Conservation (phyloP, 2,797 vertebrate genomes). For the Trachops cirrhosus region DNA sequence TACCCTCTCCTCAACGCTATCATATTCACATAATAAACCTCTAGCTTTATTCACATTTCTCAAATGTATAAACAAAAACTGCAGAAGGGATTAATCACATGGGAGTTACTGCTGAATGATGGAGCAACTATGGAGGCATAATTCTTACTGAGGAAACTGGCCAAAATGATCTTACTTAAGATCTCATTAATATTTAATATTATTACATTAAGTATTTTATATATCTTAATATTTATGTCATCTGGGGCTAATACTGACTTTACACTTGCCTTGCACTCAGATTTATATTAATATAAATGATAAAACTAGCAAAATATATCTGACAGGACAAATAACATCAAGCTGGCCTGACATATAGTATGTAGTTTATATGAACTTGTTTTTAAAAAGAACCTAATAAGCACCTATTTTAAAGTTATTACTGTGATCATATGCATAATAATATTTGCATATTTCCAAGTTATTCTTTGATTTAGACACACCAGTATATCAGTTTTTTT, state of each 20-base stretch:
- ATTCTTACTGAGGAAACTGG: not conserved
- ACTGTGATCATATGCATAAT: not conserved
- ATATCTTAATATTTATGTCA: not conserved
- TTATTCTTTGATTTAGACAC: not conserved
- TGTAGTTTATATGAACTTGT: not conserved
- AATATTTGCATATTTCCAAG: not conserved
- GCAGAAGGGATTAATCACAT: not conserved
- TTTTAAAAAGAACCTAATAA: not conserved
- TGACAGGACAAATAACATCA: not conserved
- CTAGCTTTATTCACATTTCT: not conserved
- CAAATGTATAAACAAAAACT: not conserved
- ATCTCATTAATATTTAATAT: not conserved
- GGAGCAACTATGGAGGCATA: not conserved
- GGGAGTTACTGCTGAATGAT: not conserved
- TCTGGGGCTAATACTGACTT: not conserved
- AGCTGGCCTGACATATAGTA: not conserved
- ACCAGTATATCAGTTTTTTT: not conserved
- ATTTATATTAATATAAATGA: not conserved
- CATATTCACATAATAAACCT: not conserved
- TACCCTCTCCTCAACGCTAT: not conserved
- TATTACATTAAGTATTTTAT: not conserved
- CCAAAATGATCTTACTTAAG: not conserved
- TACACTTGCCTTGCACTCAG: not conserved
- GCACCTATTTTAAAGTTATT: not conserved
- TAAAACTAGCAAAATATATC: not conserved